Evolutionary conservation across 2,113 vertebrate genomes (phyloP), one percentile per base, ranked within the genome.

Genomic region (Eclectus roratus): DNA sequence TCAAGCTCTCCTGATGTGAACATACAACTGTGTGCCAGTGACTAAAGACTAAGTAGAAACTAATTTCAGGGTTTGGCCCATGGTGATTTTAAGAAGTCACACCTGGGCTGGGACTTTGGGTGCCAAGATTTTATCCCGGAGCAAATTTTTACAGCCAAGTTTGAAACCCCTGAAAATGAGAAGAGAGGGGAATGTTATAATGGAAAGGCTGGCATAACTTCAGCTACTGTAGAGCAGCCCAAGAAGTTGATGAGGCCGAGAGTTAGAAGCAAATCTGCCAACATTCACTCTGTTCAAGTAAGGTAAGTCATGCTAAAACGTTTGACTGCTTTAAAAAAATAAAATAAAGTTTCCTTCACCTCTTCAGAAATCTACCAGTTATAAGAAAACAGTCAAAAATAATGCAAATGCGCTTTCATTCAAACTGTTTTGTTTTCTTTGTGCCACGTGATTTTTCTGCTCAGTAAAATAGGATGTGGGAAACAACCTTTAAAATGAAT

Each of bases 151-250:
- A 82, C 77, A 93, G 90, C 83, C 60, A 91, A 72, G 50, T 47
- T 93, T 31, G 79, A 93, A 73, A 63, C 39, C 28, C 43, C 58
- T 91, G 60, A 89, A 94, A 95, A 88, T 33, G 37, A 96, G 93
- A 90, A 63, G 71, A 78, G 44, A 71, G 35, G 85, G 50, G 88
- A 95, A 91, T 68, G 91, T 80, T 65, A 89, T 96, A 92, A 97
- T 84, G 93, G 91, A 96, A 95, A 94, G 33, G 17, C 39, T 95
- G 89, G 97, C 95, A 15, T 55, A 43, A 89, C 74, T 94, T 89
- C 79, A 96, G 58, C 94, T 60, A 68, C 89, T 50, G 61, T 73
- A 60, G 64, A 95, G 66, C 80, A 80, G 93, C 73, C 94, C 85
- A 77, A 92, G 52, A 60, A 94, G 76, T 53, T 43, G 53, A 72